phyloP scores from a whole-genome alignment of 2,113 vertebrate species.

The Clarias macrocephalus region DNA sequence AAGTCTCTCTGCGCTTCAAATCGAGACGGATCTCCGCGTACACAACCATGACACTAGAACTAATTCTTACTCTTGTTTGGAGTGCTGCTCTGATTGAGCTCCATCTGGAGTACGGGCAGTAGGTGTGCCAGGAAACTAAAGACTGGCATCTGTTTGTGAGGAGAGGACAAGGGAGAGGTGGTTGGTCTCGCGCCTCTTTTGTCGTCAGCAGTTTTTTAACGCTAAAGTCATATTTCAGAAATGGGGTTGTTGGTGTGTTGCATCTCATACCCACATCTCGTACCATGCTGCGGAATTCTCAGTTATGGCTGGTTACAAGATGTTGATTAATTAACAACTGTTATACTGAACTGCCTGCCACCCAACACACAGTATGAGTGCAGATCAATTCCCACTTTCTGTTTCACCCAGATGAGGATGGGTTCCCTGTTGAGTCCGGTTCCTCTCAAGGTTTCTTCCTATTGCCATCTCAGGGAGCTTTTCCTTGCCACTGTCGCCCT shows the following conservation, averaged over 20 bases:
- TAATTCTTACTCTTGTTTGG: slow-evolving; percentile 49
- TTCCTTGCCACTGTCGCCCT: too few species aligned
- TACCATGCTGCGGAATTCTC: background rate
- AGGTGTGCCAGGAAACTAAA: slow-evolving; percentile 38
- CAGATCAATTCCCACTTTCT: too few species aligned
- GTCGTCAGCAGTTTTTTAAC: slow-evolving; percentile 12
- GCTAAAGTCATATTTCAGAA: background rate
- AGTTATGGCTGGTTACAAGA: background rate
- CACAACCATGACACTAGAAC: slow-evolving; percentile 58
- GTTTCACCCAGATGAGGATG: too few species aligned
- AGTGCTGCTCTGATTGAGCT: slow-evolving; percentile 43
- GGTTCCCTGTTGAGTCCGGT: too few species aligned
- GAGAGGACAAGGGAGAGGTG: slow-evolving; percentile 15
- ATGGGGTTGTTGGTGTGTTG: background rate
- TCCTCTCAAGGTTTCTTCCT: too few species aligned
- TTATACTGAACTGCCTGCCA: too few species aligned
- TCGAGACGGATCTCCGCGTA: slow-evolving; percentile 62
- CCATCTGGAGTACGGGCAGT: slow-evolving; percentile 21
- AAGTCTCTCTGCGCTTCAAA: slow-evolving; percentile 53
- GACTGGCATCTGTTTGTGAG: slow-evolving; percentile 29
- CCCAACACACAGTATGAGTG: too few species aligned
- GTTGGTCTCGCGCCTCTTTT: background rate
- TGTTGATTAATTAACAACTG: too few species aligned
- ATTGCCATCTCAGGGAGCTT: too few species aligned
- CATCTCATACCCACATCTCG: background rate